phyloP scores from a whole-genome alignment of 1,140 invertebrate species.

The Hylaeus anthracinus region DNA sequence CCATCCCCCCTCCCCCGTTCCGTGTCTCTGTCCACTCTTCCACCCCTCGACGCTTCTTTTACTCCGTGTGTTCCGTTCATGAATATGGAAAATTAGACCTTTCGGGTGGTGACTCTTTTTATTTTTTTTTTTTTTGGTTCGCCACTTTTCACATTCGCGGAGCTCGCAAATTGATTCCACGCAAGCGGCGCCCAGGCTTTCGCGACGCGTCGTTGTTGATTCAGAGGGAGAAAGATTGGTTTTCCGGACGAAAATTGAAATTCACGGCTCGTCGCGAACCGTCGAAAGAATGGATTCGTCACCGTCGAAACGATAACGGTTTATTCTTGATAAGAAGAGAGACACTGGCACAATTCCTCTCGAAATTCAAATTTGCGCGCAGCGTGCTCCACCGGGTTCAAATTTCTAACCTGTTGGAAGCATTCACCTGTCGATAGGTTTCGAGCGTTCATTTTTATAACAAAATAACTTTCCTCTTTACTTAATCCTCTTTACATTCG shows the following conservation, averaged over 20 bases:
- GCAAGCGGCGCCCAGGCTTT: constrained; percentile 39
- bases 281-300: not conserved
- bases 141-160: not conserved
- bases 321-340: not conserved
- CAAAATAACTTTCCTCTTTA: too few species aligned
- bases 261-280: constrained; percentile 9
- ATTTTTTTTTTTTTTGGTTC: not conserved
- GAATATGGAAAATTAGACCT: constrained; percentile 70
- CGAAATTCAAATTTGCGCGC: not conserved
- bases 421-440: too few species aligned
- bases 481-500: too few species aligned
- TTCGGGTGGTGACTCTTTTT: constrained; percentile 28
- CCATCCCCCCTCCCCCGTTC: not conserved
- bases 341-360: not conserved
- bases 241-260: constrained; percentile 55
- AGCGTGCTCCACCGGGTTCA: not conserved
- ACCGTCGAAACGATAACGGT: not conserved
- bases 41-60: constrained; percentile 8
- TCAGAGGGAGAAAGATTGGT: constrained; percentile 46
- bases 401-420: not conserved
- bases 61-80: constrained; percentile 39
- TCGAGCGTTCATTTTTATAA: too few species aligned
- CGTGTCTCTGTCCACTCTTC: too few species aligned
- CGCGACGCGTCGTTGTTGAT: constrained; percentile 29
- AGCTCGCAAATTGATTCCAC: constrained; percentile 62